Evolutionary conservation across 2,797 vertebrate species (phyloP).

Genomic region (Coregonus ussuriensis): DNA sequence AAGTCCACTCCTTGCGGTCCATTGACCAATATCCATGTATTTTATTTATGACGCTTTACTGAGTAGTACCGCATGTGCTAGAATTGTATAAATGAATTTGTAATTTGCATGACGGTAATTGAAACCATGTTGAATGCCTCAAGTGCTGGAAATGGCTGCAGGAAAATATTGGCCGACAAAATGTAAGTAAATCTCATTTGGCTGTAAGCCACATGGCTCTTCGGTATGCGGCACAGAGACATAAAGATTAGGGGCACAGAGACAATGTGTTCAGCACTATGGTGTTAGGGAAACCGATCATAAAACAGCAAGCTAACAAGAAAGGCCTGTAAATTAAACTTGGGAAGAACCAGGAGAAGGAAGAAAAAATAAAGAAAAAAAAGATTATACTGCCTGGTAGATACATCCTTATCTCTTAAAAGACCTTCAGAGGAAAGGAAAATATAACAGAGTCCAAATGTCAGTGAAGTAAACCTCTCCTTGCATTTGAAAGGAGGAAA

Average conservation of each 20-base stretch:
- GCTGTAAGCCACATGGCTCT: constrained; percentile 58
- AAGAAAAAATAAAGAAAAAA: background rate
- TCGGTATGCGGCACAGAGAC: constrained; percentile 49
- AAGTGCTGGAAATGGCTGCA: background rate
- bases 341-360: background rate
- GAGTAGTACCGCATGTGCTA: background rate
- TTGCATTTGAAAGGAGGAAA: background rate
- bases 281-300: background rate
- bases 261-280: background rate
- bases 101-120: background rate
- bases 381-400: background rate
- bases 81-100: background rate
- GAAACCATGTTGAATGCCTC: background rate
- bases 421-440: background rate
- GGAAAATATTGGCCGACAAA: background rate
- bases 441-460: background rate
- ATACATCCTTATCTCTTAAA: background rate
- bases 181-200: background rate
- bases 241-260: background rate
- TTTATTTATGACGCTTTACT: background rate
- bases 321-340: background rate
- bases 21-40: background rate
- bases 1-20: background rate
- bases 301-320: background rate
- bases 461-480: background rate